phyloP scores from a whole-genome alignment of 2,888 invertebrate genomes.

The Molorchus minor region DNA sequence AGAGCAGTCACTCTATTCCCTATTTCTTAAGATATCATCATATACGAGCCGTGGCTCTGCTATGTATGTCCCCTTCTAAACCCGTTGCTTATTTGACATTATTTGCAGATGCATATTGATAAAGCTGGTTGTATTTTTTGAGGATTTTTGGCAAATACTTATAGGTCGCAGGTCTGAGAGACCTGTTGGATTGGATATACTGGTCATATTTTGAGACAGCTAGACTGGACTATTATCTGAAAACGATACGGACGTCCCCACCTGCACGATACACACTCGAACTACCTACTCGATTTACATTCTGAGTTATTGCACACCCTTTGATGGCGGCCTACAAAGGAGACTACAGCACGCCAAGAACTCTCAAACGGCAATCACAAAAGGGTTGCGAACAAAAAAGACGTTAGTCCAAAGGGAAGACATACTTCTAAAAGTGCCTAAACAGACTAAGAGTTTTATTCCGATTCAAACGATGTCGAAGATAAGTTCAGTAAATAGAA shows the following conservation, averaged over 20 bases:
- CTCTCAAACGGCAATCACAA: neutral
- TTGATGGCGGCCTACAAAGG: constrained; percentile 23
- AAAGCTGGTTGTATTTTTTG: no score
- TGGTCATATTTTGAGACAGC: constrained; percentile 21
- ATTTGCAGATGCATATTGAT: no score
- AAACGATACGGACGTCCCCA: constrained; percentile 18
- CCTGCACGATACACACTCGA: constrained; percentile 29
- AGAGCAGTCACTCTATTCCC: no score
- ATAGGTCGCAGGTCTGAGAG: no score
- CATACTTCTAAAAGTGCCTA: neutral
- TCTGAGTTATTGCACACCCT: constrained; percentile 31
- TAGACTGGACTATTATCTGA: no score
- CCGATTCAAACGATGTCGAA: neutral
- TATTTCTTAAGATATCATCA: no score
- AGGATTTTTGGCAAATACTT: no score
- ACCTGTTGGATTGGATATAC: constrained; percentile 21
- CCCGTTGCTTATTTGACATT: no score
- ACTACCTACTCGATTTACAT: constrained; percentile 36
- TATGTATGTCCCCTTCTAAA: no score
- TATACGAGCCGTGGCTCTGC: no score
- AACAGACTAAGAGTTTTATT: neutral
- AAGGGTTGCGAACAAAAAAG: constrained; percentile 8
- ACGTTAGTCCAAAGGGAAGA: constrained; percentile 8
- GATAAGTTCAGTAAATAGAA: no score
- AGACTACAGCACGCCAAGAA: no score